phyloP scores from a whole-genome alignment of 92 coral and sea anemone species.

The Zoanthus sansibaricus region DNA sequence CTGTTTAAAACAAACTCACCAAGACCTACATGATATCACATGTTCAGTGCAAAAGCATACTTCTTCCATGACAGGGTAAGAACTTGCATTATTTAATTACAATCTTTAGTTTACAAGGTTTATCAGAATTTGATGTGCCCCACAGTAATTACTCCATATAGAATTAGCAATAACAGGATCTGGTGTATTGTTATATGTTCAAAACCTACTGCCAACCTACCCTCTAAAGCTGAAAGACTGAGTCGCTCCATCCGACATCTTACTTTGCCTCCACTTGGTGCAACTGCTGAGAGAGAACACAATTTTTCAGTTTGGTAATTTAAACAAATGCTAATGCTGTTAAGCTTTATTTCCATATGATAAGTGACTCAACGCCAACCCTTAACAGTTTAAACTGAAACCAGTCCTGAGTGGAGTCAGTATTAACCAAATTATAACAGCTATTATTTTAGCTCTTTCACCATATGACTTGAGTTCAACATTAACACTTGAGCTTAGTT shows the following conservation, averaged over 20 bases:
- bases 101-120: not conserved
- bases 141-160: too few relatives aligned
- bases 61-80: not conserved
- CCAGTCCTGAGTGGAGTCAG: too few relatives aligned
- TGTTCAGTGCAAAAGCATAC: too few relatives aligned
- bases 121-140: not conserved
- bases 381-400: too few relatives aligned
- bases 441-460: too few relatives aligned
- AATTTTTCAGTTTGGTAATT: not conserved
- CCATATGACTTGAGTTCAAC: too few relatives aligned
- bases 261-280: slow-evolving; percentile 74
- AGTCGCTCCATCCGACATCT: slow-evolving; percentile 97
- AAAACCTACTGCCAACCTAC: slow-evolving; percentile 61
- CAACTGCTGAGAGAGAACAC: not conserved
- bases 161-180: not conserved
- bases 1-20: too few relatives aligned
- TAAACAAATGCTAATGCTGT: not conserved
- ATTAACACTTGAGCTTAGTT: too few relatives aligned
- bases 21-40: too few relatives aligned
- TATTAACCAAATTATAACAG: too few relatives aligned
- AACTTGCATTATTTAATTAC: not conserved
- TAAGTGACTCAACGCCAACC: too few relatives aligned
- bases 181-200: not conserved
- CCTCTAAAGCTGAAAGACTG: slow-evolving; percentile 93
- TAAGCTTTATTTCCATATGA: not conserved